Evolutionary conservation across 2,113 vertebrate genomes (phyloP), one percentile per base, ranked within the genome.

Genomic region (Oenanthe oenanthe): DNA sequence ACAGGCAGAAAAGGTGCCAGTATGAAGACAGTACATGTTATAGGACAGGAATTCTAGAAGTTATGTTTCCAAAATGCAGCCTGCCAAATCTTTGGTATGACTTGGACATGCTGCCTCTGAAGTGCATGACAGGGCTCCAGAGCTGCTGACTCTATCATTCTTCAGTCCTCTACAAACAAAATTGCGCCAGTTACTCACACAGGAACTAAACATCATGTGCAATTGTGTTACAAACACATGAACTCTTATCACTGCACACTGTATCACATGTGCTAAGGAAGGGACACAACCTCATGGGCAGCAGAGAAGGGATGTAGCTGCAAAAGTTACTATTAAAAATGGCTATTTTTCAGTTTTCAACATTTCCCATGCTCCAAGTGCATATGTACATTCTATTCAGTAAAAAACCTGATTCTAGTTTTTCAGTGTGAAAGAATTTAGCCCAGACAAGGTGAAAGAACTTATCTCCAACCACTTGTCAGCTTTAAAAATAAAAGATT

Each of bases 181-280:
- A 50, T 1, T 75, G 68, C 13, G 6, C 24, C 8, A 24, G 56
- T 67, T 9, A n/a, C 12, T 34, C 17, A 2, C 1, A 20, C 1
- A 78, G 42, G 28, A 75, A 48, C 19, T n/a, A 74, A 56, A 38
- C 16, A 63, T 24, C 43, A 16, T 5, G 21, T 42, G 57, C 25
- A 47, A 17, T 11, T 32, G 4, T 14, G 36, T 34, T 68, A 74
- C 3, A 17, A 66, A 76, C 28, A 60, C 45, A 45, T 1, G 12
- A 92, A n/a, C 72, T 66, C n/a, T 31, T 19, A 53, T 1, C 74
- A n/a, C 29, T 61, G n/a, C 48, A 32, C 3, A 4, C 8, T 29
- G 3, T 12, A 25, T 6, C 54, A 32, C 24, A 11, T 0, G 1
- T 56, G 47, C 61, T 61, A 31, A 65, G 40, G 50, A 57, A 56